phyloP scores from a whole-genome alignment of 1,140 invertebrate species.

The Arctopsyche grandis region DNA sequence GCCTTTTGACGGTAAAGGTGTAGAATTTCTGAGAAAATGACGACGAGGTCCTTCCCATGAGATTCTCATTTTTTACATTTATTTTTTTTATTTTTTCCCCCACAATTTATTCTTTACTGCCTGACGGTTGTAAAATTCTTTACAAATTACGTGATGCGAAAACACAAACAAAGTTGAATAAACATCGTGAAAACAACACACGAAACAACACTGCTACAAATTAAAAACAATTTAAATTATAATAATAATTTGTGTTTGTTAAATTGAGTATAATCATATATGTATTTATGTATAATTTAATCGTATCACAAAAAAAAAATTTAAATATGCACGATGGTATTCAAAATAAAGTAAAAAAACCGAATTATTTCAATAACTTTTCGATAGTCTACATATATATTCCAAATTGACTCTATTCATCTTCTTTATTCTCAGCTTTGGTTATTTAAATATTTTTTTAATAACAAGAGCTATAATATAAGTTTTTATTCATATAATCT shows the following conservation, averaged over 20 bases:
- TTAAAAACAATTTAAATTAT: not conserved
- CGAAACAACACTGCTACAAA: not conserved
- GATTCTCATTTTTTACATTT: not conserved
- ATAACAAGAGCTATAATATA: no score
- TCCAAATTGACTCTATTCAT: no score
- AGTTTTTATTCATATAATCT: no score
- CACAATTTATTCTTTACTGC: not conserved
- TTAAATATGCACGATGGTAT: no score
- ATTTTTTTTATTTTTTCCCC: not conserved
- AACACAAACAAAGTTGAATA: conserved; percentile 19
- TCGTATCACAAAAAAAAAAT: no score
- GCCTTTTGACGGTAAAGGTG: not conserved
- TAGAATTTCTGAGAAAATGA: not conserved
- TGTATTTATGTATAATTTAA: no score
- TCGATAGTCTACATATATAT: no score
- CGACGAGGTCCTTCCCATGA: not conserved
- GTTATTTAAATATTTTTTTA: no score
- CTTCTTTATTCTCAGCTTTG: no score
- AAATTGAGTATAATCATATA: no score
- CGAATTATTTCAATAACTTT: no score
- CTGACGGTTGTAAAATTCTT: conserved; percentile 12
- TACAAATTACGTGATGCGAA: conserved; percentile 29
- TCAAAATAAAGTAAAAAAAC: no score
- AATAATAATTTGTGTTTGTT: not conserved
- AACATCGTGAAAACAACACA: not conserved